Evolutionary conservation across 2,888 invertebrate species (phyloP), one percentile per base, ranked within the genome.

Genomic region (Bursaphelenchus okinawaensis): DNA sequence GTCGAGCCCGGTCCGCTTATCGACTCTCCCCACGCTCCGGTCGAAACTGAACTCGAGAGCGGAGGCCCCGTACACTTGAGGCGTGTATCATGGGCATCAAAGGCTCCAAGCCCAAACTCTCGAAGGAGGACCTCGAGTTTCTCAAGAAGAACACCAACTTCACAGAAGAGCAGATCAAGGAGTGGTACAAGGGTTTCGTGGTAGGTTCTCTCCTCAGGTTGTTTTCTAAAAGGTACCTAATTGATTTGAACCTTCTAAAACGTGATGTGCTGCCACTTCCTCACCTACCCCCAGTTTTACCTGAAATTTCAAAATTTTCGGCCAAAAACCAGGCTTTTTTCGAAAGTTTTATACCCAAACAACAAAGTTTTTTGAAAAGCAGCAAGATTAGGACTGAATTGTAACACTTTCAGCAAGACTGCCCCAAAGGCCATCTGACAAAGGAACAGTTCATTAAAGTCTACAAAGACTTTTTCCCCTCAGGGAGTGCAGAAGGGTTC

Each of bases 151-250:
- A 96, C 86, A 98, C 96, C 69, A 90, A 93, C 77, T 98, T 98
- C 85, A 93, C 94, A 82, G 96, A 98, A 86, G 91, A 91, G 78
- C 95, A 96, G 83, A 98, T 98, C 85, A 95, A 95, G 85, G 95
- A 96, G 86, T 98, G 96, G 96, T 96, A 98, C 87, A 94, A 95
- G 87, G 96, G 96, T 75, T 98, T 96, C 85, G 94, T 95, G 91
- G 95, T 95, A 87, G 88, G 88, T n/a, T n/a, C n/a, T n/a, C n/a
- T n/a, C n/a, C n/a, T n/a, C n/a, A n/a, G n/a, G n/a, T n/a, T n/a
- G n/a, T n/a, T n/a, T n/a, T n/a, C n/a, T n/a, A n/a, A n/a, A n/a
- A n/a, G n/a, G n/a, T n/a, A n/a, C n/a, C n/a, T n/a, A n/a, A n/a
- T n/a, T n/a, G n/a, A n/a, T n/a, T n/a, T n/a, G n/a, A n/a, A n/a